Conservation (phyloP, 2,113 vertebrate species). For the Tupaia chinensis region DNA sequence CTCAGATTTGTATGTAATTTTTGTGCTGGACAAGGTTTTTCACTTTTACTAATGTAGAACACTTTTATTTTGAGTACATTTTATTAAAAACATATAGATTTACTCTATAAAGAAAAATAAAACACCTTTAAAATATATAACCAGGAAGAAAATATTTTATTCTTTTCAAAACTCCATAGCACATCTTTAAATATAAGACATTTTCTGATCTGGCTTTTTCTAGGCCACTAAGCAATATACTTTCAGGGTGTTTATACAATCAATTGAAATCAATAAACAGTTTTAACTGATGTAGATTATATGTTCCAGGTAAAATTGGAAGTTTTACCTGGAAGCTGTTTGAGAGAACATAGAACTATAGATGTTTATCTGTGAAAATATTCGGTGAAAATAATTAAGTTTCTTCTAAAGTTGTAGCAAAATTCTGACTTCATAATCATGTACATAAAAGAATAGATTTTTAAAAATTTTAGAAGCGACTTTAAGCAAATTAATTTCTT, state of each 20-base stretch:
- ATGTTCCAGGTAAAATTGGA: slow-evolving; percentile 83
- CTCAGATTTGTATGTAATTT: no score
- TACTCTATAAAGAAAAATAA: slow-evolving; percentile 72
- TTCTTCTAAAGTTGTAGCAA: slow-evolving; percentile 70
- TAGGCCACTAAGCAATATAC: slow-evolving; percentile 86
- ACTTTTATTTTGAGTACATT: background rate
- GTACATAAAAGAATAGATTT: slow-evolving; percentile 79
- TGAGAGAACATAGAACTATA: slow-evolving; percentile 82
- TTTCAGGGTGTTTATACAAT: slow-evolving; percentile 90
- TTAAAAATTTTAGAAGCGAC: slow-evolving; percentile 60
- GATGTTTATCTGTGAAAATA: slow-evolving; percentile 83
- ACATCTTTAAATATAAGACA: slow-evolving; percentile 86
- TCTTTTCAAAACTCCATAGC: slow-evolving; percentile 78
- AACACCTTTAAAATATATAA: slow-evolving; percentile 82
- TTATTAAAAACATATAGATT: background rate
- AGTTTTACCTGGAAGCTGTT: slow-evolving; percentile 50
- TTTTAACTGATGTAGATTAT: slow-evolving; percentile 91
- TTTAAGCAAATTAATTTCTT: slow-evolving; percentile 71
- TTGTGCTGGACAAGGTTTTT: background rate
- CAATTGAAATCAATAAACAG: slow-evolving; percentile 95
- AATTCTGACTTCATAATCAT: slow-evolving; percentile 78
- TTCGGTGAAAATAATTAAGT: slow-evolving; percentile 83
- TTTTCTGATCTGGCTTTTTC: slow-evolving; percentile 84
- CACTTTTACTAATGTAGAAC: background rate
- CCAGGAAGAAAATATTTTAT: slow-evolving; percentile 80